Conservation (phyloP, 1,140 invertebrate species). For the Arctopsyche grandis region DNA sequence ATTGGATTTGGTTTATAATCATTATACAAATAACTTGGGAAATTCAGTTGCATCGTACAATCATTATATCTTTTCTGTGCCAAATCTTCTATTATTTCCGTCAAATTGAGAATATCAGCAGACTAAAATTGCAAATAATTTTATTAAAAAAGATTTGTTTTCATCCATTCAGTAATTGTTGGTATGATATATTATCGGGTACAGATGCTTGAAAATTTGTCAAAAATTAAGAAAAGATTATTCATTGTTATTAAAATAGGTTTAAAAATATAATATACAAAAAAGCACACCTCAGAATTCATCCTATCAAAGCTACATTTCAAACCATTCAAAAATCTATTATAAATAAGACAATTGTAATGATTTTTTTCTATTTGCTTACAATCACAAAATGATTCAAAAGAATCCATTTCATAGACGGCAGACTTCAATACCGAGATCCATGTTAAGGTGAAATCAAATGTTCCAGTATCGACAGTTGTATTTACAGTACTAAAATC, state of each 20-base stretch:
- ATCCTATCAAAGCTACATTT: not conserved
- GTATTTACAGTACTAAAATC: not conserved
- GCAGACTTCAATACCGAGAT: not conserved
- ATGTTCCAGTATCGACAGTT: not conserved
- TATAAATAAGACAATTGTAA: not conserved
- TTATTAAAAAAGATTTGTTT: not conserved
- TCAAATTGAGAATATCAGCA: not conserved
- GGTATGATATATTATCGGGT: no score
- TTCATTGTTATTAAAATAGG: not conserved
- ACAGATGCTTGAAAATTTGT: no score
- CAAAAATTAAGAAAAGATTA: no score
- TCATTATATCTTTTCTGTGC: not conserved
- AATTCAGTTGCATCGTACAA: not conserved
- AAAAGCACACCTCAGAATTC: not conserved
- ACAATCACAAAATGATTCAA: not conserved
- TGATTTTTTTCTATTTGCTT: no score
- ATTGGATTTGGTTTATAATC: slow-evolving; percentile 30
- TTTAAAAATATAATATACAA: not conserved
- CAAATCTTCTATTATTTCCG: slow-evolving; percentile 4
- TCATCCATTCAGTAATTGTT: no score
- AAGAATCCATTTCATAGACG: not conserved
- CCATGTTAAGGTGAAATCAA: not conserved
- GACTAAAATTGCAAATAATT: slow-evolving; percentile 3
- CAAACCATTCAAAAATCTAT: not conserved
- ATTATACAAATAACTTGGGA: not conserved